Evolutionary conservation across 2,113 vertebrate genomes (phyloP), one percentile per base, ranked within the genome.

Genomic region (Pelecanoides urinatrix): DNA sequence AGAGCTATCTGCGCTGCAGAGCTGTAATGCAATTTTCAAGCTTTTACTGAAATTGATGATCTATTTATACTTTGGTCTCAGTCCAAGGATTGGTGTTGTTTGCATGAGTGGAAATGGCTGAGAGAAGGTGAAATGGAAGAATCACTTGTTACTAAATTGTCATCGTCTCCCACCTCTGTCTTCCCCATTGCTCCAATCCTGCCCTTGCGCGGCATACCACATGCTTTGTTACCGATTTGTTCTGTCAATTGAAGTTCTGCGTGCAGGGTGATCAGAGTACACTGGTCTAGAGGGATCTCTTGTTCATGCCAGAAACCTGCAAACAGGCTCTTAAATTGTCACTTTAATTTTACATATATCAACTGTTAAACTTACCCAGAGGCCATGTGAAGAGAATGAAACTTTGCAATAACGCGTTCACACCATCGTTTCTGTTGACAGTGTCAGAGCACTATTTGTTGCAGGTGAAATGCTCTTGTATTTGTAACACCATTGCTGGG

Each of bases 371-470:
- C 40, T 73, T 62, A 27, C 14, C 56, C 72, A 11, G 79, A 40
- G 61, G 66, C 61, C 61, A 19, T 0, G 8, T 29, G 61, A 88
- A 45, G 65, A 36, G 19, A 82, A 29, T 19, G 59, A 42, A 78
- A 36, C 27, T 49, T 30, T 13, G 38, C 76, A 75, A 16, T 27
- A 16, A 74, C 3, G 36, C 0, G 0, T 59, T 84, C 73, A 9
- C 21, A 8, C 9, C 0, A 0, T 17, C 0, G 0, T 30, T 71
- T 58, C 52, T 30, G 25, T 23, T 50, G 62, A 23, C 29, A 18
- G 13, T 32, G 42, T n/a, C n/a, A 56, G 72, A 61, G 58, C 34
- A 7, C 13, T 38, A 1, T 17, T 40, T 70, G 55, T 30, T 49
- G 62, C 52, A 70, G 71, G 56, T 52, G 61, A 73, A 77, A 82